These are phyloP conservation scores for Amblyornis subalaris DNA, from an alignment of 2,113 vertebrate genomes.

Conservation along the genomic window DNA sequence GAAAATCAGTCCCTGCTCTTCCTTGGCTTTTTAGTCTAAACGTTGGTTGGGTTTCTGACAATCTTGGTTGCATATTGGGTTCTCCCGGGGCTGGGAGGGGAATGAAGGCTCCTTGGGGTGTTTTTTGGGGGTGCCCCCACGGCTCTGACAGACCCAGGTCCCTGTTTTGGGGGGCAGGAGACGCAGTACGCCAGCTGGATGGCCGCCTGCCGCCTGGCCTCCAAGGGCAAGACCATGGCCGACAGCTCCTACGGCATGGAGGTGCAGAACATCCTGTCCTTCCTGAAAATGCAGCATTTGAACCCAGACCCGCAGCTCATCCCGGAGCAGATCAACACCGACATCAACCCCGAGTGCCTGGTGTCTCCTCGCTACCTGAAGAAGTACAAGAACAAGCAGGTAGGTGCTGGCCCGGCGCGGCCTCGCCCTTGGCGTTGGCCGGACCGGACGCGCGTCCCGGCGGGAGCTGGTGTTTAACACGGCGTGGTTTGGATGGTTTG, in stretches of 20 bases:
- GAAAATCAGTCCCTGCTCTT: not conserved
- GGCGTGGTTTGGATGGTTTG: not conserved
- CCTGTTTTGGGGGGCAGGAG: constrained; percentile 75
- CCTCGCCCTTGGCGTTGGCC: rapidly evolving
- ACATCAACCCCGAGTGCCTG: constrained; percentile 95
- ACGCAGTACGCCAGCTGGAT: constrained; percentile 98
- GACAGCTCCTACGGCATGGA: constrained; percentile 97
- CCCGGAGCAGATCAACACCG: constrained; percentile 87
- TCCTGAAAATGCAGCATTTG: constrained; percentile 98
- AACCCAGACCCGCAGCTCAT: constrained; percentile 95
- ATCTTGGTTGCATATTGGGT: rapidly evolving
- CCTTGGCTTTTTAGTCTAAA: not conserved
- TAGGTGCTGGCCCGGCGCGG: constrained; percentile 1
- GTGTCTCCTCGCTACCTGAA: constrained; percentile 97
- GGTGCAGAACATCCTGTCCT: constrained; percentile 98
- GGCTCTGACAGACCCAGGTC: not conserved
- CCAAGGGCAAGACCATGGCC: constrained; percentile 98
- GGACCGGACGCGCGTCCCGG: not conserved
- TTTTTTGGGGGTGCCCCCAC: not conserved
- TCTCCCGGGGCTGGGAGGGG: not conserved
- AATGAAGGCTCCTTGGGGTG: not conserved
- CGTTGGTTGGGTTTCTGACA: rapidly evolving
- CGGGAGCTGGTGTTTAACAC: not conserved
- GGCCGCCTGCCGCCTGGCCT: constrained; percentile 95
- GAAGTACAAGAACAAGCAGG: constrained; percentile 99